phyloP scores from a whole-genome alignment of 2,113 vertebrate species.

The Neodontobutis hainanensis region DNA sequence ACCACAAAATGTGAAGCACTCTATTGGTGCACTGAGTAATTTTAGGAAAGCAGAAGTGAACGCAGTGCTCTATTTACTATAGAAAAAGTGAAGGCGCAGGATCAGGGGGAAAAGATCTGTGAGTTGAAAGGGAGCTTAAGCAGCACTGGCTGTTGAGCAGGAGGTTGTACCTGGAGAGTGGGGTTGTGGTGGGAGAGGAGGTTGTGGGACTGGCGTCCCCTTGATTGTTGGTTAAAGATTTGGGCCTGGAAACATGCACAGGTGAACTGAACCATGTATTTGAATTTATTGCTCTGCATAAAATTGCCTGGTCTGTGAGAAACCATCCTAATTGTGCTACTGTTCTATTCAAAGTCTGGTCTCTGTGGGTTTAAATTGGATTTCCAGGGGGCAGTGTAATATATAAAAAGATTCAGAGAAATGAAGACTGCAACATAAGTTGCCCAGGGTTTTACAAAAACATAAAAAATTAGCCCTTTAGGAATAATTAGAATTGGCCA shows the following conservation, averaged over 20 bases:
- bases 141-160: background rate
- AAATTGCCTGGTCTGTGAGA: background rate
- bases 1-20: background rate
- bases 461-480: no score
- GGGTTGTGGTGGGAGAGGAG: slow-evolving; percentile 10
- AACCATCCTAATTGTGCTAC: no score
- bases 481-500: no score
- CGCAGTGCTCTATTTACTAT: background rate
- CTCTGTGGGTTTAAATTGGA: no score
- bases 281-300: background rate
- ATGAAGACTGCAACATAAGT: no score
- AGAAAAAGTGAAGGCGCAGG: no score
- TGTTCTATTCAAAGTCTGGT: no score
- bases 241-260: slow-evolving; percentile 61
- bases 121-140: background rate
- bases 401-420: no score
- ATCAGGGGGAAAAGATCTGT: background rate
- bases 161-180: slow-evolving; percentile 53
- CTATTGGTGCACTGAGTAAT: background rate
- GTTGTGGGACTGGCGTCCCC: slow-evolving; percentile 42
- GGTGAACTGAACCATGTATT: background rate
- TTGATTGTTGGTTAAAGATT: slow-evolving; percentile 44
- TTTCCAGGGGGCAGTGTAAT: no score
- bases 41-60: slow-evolving; percentile 1
- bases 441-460: no score